Base-by-base conservation (phyloP, 2,888 invertebrate species). In the Eilema caniola region DNA sequence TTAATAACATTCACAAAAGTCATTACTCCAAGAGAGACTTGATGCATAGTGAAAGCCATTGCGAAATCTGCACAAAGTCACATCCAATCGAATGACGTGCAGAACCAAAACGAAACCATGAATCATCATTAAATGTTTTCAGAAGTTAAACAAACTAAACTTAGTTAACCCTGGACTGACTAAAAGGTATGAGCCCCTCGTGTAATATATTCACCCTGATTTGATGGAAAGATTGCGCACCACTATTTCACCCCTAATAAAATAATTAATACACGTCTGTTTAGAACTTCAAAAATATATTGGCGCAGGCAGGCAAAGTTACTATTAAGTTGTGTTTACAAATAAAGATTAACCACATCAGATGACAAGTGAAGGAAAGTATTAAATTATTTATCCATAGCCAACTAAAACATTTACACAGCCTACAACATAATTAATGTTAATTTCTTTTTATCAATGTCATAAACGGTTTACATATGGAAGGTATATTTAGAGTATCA, bases 1-100 rank as follows among this genome's bases (percentile, higher is more conserved):
- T 92, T 92, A 92, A 92, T 91, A 89, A 89, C 90, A 89, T 87
- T 87, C 84, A 82, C 85, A 86, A 81, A 86, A 88, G 83, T 80
- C 83, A 76, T 57, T 24, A 57, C 80, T 84, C 82, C 79, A 78
- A 76, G 71, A 81, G 74, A 71, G 74, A 82, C 81, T 82, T 78
- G 77, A 80, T 79, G 80, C 79, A 81, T 73, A 75, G 72, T 70
- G 72, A 78, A 78, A 82, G 77, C 78, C 78, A 79, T 76, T 75
- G 70, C 59, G 69, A 79, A 75, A 81, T 81, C 77, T 59, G 67
- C 60, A 60, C 41, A 63, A 25, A 56, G 71, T 81, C 71, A 77
- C 70, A 73, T 67, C 47, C 67, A 74, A 63, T 67, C 67, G 47
- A 81, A 69, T 74, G 74, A 75, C 68, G 71, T 66, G 41, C 64